Conservation (phyloP, 2,888 invertebrate genomes). For the Acanthosepion pharaonis region DNA sequence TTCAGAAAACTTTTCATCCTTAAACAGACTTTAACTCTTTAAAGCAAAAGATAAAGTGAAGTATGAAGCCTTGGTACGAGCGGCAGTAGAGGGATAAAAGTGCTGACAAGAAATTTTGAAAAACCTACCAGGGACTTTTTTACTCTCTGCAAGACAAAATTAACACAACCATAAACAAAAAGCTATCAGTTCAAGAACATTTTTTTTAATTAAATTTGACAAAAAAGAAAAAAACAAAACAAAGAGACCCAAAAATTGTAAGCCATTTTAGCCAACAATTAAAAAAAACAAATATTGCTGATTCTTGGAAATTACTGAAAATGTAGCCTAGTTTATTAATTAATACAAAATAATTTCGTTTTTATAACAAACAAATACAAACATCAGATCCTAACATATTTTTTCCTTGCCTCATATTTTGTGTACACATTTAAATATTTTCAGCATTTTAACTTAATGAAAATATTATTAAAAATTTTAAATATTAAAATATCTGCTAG, state of each 20-base stretch:
- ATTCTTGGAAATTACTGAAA: too few relatives aligned
- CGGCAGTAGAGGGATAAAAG: neutral
- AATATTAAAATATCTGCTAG: too few relatives aligned
- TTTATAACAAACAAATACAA: too few relatives aligned
- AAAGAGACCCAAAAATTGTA: neutral
- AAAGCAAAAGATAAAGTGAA: neutral
- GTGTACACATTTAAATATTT: too few relatives aligned
- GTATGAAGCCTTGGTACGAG: neutral
- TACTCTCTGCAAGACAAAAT: constrained; percentile 33
- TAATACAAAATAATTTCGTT: too few relatives aligned
- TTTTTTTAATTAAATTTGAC: too few relatives aligned
- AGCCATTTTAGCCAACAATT: neutral
- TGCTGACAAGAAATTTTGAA: neutral
- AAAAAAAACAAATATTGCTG: neutral
- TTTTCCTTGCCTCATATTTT: too few relatives aligned
- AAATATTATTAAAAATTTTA: too few relatives aligned
- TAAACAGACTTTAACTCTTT: neutral
- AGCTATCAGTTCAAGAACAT: neutral
- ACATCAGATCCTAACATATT: too few relatives aligned
- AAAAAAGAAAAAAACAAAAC: neutral
- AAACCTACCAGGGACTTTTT: constrained; percentile 33
- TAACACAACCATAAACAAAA: constrained; percentile 20
- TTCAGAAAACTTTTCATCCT: neutral
- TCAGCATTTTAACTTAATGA: too few relatives aligned
- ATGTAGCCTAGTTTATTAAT: too few relatives aligned